Conservation (phyloP, 1,140 invertebrate species). For the Phocides pigmalion region DNA sequence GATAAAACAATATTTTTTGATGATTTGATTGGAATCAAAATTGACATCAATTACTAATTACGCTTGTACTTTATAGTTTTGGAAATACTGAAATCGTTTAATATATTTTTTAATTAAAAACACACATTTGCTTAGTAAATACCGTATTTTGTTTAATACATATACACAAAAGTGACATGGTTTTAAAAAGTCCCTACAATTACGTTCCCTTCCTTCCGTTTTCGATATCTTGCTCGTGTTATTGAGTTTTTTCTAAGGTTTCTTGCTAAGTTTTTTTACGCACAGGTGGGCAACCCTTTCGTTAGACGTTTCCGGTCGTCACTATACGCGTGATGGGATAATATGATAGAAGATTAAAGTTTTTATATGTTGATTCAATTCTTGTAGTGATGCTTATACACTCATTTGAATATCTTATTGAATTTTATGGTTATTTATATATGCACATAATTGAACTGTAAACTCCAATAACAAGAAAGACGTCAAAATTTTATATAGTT, state of each 20-base stretch:
- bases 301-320: constrained; percentile 28
- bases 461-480: too few species aligned
- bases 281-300: constrained; percentile 45
- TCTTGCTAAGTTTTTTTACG: constrained; percentile 34
- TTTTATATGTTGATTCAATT: constrained; percentile 2
- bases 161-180: constrained; percentile 2
- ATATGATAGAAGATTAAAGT: constrained; percentile 19
- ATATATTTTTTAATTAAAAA: too few species aligned
- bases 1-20: too few species aligned
- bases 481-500: too few species aligned
- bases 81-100: too few species aligned
- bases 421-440: too few species aligned
- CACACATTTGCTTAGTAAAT: too few species aligned
- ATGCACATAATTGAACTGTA: too few species aligned
- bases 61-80: too few species aligned
- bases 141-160: too few species aligned
- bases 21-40: too few species aligned
- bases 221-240: constrained; percentile 19
- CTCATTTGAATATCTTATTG: not conserved
- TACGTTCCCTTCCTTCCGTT: constrained; percentile 30
- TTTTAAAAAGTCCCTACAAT: constrained; percentile 10
- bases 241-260: constrained; percentile 17
- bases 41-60: too few species aligned
- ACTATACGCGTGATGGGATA: constrained; percentile 35
- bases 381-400: not conserved